These are phyloP conservation scores for Drosophila mulleri DNA, from an alignment of 2,888 invertebrate genomes.

Conservation along the genomic window DNA sequence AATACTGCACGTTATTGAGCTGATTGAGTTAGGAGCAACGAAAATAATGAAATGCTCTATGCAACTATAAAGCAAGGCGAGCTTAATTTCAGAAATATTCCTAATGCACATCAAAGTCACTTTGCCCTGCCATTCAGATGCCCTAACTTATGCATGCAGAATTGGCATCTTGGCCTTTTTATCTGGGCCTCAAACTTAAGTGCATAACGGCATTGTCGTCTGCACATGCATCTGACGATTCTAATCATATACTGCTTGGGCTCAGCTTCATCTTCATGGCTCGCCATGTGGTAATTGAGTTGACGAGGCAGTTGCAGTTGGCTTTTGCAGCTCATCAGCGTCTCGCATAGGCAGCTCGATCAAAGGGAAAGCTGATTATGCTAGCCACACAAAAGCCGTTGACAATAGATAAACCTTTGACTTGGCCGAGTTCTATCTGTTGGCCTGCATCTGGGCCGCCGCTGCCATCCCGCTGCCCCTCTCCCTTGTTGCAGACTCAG, in stretches of 20 bases:
- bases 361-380: conserved; percentile 72
- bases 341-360: conserved; percentile 52
- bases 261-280: not conserved
- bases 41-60: no score
- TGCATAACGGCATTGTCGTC: not conserved
- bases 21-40: no score
- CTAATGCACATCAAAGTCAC: not conserved
- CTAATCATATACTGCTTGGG: conserved; percentile 4
- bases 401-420: conserved; percentile 79
- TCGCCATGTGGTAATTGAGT: conserved; percentile 44
- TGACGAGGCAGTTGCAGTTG: conserved; percentile 10
- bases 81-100: no score
- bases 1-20: no score
- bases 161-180: not conserved
- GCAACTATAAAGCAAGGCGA: no score
- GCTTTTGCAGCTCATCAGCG: conserved; percentile 35
- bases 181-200: not conserved
- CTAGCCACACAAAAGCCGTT: conserved; percentile 72
- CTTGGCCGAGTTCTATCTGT: conserved; percentile 55
- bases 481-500: conserved; percentile 2
- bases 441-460: conserved; percentile 6
- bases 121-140: not conserved
- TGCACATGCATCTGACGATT: not conserved
- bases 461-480: not conserved
- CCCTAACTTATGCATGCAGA: not conserved